These are phyloP conservation scores for Cherax destructor DNA, from an alignment of 1,140 invertebrate genomes.

Conservation along the genomic window DNA sequence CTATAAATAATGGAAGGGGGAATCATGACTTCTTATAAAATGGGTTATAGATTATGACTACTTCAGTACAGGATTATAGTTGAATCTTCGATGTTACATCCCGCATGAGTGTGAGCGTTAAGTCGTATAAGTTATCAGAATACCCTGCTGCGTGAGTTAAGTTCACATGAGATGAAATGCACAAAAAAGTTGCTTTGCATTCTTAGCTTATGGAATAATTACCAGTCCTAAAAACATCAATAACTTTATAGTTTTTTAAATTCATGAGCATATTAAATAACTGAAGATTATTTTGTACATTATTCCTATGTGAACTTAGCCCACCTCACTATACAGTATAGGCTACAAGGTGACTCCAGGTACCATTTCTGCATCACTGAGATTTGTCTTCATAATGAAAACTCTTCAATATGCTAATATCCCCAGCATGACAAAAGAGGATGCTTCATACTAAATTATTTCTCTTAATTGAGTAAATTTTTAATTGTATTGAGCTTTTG, in stretches of 20 bases:
- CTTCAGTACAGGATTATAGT: constrained; percentile 24
- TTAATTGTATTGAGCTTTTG: background rate
- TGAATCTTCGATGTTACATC: constrained; percentile 33
- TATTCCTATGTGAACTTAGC: constrained; percentile 12
- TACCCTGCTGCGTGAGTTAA: background rate
- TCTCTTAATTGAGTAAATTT: background rate
- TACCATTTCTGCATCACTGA: constrained; percentile 59
- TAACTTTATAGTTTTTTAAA: background rate
- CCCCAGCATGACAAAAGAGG: constrained; percentile 23
- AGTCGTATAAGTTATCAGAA: constrained; percentile 26
- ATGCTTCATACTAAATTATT: constrained; percentile 17
- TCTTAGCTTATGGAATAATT: too few relatives aligned
- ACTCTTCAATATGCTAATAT: constrained; percentile 30
- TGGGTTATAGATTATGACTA: constrained; percentile 23
- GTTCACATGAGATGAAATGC: constrained; percentile 1
- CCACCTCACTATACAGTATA: constrained; percentile 4
- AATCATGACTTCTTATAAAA: constrained; percentile 21
- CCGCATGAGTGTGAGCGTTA: constrained; percentile 14
- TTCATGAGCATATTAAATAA: background rate
- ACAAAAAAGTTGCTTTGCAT: background rate
- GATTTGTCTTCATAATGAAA: constrained; percentile 24
- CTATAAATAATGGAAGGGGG: constrained; percentile 47
- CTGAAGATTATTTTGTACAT: background rate
- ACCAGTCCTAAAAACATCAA: too few relatives aligned
- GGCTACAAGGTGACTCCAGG: constrained; percentile 54